Base-by-base conservation (phyloP, 1,140 invertebrate species). In the Linepithema humile region DNA sequence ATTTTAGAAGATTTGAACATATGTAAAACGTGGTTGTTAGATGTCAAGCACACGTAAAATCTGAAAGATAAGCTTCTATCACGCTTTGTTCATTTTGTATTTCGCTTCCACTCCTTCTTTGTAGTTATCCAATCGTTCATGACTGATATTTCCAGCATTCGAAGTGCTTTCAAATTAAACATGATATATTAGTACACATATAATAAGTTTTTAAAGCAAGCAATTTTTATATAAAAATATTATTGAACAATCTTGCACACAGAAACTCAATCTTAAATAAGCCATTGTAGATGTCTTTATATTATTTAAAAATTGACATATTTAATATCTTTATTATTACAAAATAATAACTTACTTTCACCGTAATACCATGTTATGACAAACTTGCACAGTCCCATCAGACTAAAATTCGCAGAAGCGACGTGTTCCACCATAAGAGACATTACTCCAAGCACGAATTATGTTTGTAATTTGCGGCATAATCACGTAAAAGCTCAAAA, bases 51-150 rank as follows among this genome's bases (percentile, higher is more conserved):
- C 3, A 53, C 0, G 15, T 67, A 78, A 53, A 32, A 67, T 40
- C 0, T 38, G 10, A 78, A 6, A 15, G 15, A 53, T 5, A 78
- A 40, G 2, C 2, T 20, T 55, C 62, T 29, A 1, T 62, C 74
- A 29, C 45, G 26, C 40, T 5, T 78, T 15, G 62, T 53, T 53
- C 17, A 67, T 62, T 67, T 78, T 7, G 62, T 78, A 55, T 67
- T 53, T 15, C 74, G 60, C 55, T 78, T 32, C 1, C 10, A 5
- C 1, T 23, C 12, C 7, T 40, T 35, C 17, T 26, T 67, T 6
- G 45, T 29, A 29, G 45, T 67, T 9, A 20, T 55, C 74, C 74
- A 78, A 32, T 78, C 74, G 4, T 7, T 20, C 17, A 38, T 15
- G 17, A 55, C 10, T 2, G 74, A 78, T 29, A 12, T 17, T 45